Evolutionary conservation across 2,113 vertebrate species (phyloP), one percentile per base, ranked within the genome.

Genomic region (Erythrocebus patas): DNA sequence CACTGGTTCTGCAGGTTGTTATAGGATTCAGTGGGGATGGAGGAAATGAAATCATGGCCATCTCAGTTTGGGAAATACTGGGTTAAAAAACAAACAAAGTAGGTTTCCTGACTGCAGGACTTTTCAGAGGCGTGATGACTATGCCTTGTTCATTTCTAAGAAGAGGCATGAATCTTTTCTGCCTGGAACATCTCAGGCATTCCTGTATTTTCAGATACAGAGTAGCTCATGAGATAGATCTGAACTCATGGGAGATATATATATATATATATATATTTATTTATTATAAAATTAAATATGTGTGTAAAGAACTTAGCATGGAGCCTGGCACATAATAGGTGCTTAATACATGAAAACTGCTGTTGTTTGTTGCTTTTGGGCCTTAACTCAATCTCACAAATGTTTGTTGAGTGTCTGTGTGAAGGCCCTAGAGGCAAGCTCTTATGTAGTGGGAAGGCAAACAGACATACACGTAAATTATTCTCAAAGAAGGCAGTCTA

Each of bases 171-270:
- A 91, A 82, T 1, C 30, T 78, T 90, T 72, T 68, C 59, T 45
- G 38, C 73, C 59, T 12, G 13, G 55, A 80, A 27, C n/a, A 27
- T 66, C 59, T 48, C 23, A 25, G 48, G 35, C 43, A 75, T 73
- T 81, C 27, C 59, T 57, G n/a, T n/a, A n/a, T 64, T 95, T 91
- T 87, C 52, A 94, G 64, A 23, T 30, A 64, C 61, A 64, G 61
- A 64, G 61, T 64, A 64, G 61, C 27, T 64, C 27, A 14, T 27
- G 30, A 64, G 61, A 64, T 64, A 64, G 12, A 64, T 30, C 27
- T 64, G 12, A 64, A 27, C 4, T 61, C 59, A 38, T 66, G 90
- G 61, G 13, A 64, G 52, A 40, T 14, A n/a, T 43, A 59, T 27
- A n/a, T 61, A 70, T 64, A 64, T 61, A 43, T 43, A 43, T 43